These are phyloP conservation scores for Orussus abietinus DNA, from an alignment of 1,140 invertebrate species.

Conservation along the genomic window DNA sequence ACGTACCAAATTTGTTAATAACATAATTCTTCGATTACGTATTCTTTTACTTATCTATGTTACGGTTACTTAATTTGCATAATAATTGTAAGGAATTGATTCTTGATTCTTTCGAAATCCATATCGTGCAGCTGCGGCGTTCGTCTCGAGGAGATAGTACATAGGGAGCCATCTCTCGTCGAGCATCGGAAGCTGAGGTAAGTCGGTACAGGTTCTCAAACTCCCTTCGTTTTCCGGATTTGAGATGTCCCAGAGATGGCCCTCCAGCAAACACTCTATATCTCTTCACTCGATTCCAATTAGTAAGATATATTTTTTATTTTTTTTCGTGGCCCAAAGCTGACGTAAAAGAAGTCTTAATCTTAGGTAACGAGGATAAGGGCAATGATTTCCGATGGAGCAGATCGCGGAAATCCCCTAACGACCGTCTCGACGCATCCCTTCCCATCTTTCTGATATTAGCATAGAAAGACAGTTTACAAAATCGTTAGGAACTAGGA, in stretches of 20 bases:
- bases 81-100: too few species aligned
- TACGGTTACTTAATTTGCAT: too few species aligned
- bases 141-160: conserved; percentile 14
- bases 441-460: conserved; percentile 48
- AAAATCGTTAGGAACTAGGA: conserved; percentile 46
- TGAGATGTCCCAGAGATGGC: too few species aligned
- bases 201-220: conserved; percentile 24
- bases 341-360: conserved; percentile 28
- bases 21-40: too few species aligned
- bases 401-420: conserved; percentile 35
- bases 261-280: too few species aligned
- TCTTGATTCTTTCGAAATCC: too few species aligned
- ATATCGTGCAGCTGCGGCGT: too few species aligned
- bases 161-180: conserved; percentile 34
- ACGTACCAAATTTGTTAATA: too few species aligned
- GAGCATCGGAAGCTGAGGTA: conserved; percentile 15
- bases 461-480: conserved; percentile 51
- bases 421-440: conserved; percentile 21
- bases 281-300: too few species aligned
- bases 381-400: conserved; percentile 38
- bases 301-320: conserved; percentile 9
- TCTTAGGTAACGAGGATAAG: too few species aligned
- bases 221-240: not conserved
- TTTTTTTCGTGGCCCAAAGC: conserved; percentile 10
- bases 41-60: too few species aligned